Evolutionary conservation across 2,113 vertebrate genomes (phyloP), one percentile per base, ranked within the genome.

Genomic region (Castor canadensis): DNA sequence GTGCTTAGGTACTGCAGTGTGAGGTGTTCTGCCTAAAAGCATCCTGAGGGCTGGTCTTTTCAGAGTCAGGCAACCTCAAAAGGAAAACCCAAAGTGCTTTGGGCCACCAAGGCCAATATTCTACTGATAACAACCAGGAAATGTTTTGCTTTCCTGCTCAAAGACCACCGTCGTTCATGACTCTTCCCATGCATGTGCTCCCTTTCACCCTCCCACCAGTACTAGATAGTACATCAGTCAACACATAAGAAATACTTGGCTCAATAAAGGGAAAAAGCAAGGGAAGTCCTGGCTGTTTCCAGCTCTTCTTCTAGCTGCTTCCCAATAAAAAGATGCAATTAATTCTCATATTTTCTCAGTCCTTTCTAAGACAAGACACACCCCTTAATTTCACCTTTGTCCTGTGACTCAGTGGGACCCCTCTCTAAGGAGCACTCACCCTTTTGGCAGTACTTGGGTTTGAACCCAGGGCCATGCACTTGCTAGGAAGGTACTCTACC

Each of bases 111-210:
- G 54, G 9, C 45, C 77, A 28, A 43, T 54, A 47, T 60, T 47
- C 69, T 79, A 19, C 71, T 45, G 62, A 45, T 43, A 64, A 30
- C 40, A 45, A 30, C 28, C 35, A 54, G 56, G 12, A 47, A 62
- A 19, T 15, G 17, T 35, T 45, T 66, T 67, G 22, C 35, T 52
- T 66, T 90, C 40, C 30, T 35, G 40, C 56, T 58, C 30, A 56
- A 12, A 80, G 52, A 35, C 30, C 45, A 2, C 0, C 6, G 38
- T 64, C 58, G n/a, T 24, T 62, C 38, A 4, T 1, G 45, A 81
- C 12, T 62, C 52, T 52, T n/a, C 69, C 20, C 30, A 0, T 26
- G 1, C 9, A 1, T 11, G 13, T 10, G 0, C 1, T 30, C 40
- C 40, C 10, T 28, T 60, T 64, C 3, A 35, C 35, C 69, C 11